Percentiles rank a stretch among this genome's conserved stretches.
These are phyloP conservation scores for Trissolcus japonicus DNA, from an alignment of 2,888 invertebrate species.

Conservation along the genomic window DNA sequence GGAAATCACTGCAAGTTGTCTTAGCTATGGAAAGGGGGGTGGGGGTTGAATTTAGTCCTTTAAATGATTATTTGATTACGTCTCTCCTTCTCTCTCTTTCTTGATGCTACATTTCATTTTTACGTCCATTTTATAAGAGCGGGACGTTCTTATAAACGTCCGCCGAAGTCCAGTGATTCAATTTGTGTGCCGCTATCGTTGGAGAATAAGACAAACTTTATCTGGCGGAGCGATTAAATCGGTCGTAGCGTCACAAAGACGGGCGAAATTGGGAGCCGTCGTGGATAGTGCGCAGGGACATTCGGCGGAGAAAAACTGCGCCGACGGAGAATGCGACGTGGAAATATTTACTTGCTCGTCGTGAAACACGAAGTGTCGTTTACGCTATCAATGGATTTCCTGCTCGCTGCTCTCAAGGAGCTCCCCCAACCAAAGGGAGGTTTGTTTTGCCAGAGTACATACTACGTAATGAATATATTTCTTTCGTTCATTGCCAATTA, in stretches of 20 bases:
- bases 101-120: slow-evolving; percentile 25
- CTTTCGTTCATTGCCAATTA: no score
- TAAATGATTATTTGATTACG: not conserved
- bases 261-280: slow-evolving; percentile 43
- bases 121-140: slow-evolving; percentile 26
- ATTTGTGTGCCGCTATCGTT: slow-evolving; percentile 36
- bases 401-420: slow-evolving; percentile 23
- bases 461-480: slow-evolving; percentile 24
- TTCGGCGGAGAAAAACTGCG: slow-evolving; percentile 30
- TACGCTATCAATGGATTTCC: slow-evolving; percentile 48
- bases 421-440: slow-evolving; percentile 16
- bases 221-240: slow-evolving; percentile 43
- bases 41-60: no score
- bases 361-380: slow-evolving; percentile 50
- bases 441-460: slow-evolving; percentile 40
- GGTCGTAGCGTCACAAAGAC: slow-evolving; percentile 37
- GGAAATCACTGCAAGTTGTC: no score
- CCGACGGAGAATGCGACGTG: slow-evolving; percentile 27
- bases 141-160: slow-evolving; percentile 34
- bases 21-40: no score
- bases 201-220: slow-evolving; percentile 47
- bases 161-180: slow-evolving; percentile 35
- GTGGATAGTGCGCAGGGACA: slow-evolving; percentile 30
- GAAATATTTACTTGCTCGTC: slow-evolving; percentile 52
- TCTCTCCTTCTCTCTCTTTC: slow-evolving; percentile 10